Evolutionary conservation across 2,113 vertebrate species (phyloP).

Genomic region (Ginglymostoma cirratum): DNA sequence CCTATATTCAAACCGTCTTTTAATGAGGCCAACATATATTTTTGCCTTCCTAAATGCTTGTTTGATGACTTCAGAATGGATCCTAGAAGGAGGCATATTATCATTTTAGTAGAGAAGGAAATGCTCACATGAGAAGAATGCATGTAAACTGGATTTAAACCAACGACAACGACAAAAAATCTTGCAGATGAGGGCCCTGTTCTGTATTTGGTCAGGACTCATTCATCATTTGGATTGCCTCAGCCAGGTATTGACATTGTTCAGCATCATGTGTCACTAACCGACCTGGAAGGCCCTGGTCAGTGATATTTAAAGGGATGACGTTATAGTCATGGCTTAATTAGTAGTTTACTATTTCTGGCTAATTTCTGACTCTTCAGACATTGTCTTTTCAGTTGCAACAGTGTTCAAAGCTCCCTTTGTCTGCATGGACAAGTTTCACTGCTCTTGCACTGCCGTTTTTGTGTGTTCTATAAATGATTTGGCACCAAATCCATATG

Average conservation of each 20-base stretch:
- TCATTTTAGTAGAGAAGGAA: not conserved
- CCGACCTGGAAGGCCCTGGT: not conserved
- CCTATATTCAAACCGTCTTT: too few relatives aligned
- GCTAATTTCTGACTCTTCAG: not conserved
- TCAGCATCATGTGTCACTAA: not conserved
- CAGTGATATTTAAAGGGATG: not conserved
- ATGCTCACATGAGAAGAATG: not conserved
- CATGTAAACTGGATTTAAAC: not conserved
- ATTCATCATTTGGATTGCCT: not conserved
- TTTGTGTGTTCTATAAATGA: not conserved
- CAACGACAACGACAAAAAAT: not conserved
- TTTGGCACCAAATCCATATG: not conserved
- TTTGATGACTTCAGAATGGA: too few relatives aligned
- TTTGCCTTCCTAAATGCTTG: too few relatives aligned
- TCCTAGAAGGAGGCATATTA: not conserved
- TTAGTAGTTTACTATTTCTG: not conserved
- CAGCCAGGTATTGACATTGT: not conserved
- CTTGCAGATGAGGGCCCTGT: not conserved
- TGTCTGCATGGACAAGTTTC: not conserved
- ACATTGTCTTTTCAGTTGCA: not conserved
- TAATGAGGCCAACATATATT: too few relatives aligned
- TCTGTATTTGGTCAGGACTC: not conserved
- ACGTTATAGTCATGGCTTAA: not conserved
- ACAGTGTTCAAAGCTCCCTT: not conserved
- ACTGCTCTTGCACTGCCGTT: not conserved